These are phyloP conservation scores for Passer montanus DNA, from an alignment of 2,113 vertebrate species.

Conservation along the genomic window DNA sequence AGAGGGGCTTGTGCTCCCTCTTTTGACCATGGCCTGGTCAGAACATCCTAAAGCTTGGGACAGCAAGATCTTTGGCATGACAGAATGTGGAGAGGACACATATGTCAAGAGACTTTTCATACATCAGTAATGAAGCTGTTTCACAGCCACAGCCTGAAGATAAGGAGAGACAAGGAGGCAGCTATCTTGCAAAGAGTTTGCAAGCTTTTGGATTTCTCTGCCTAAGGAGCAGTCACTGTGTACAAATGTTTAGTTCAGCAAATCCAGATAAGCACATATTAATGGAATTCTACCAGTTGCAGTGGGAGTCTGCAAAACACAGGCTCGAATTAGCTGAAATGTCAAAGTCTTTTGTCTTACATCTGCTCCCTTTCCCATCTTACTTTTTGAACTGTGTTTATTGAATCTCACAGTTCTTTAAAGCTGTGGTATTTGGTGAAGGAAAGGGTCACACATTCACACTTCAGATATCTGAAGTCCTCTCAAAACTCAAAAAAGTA, in stretches of 20 bases:
- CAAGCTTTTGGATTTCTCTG: background rate
- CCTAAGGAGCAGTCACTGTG: background rate
- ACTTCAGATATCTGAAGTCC: background rate
- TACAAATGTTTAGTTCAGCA: background rate
- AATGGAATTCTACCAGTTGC: background rate
- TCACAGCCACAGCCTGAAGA: background rate
- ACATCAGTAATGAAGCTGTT: background rate
- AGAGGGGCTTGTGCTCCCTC: slow-evolving; percentile 43
- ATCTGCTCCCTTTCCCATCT: background rate
- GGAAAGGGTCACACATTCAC: background rate
- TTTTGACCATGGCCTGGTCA: background rate
- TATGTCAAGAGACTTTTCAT: background rate
- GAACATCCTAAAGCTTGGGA: background rate
- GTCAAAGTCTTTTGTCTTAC: background rate
- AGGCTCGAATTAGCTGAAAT: background rate
- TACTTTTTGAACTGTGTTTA: background rate
- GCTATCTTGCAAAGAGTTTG: background rate
- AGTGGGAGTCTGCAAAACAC: background rate
- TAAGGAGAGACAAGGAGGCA: background rate
- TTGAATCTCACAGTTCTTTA: background rate
- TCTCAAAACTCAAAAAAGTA: background rate
- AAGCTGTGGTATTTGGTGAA: background rate
- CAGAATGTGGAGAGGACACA: background rate
- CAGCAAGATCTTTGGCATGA: background rate
- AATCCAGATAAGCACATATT: background rate